Evolutionary conservation across 2,113 vertebrate genomes (phyloP).

Genomic region (Engystomops pustulosus): DNA sequence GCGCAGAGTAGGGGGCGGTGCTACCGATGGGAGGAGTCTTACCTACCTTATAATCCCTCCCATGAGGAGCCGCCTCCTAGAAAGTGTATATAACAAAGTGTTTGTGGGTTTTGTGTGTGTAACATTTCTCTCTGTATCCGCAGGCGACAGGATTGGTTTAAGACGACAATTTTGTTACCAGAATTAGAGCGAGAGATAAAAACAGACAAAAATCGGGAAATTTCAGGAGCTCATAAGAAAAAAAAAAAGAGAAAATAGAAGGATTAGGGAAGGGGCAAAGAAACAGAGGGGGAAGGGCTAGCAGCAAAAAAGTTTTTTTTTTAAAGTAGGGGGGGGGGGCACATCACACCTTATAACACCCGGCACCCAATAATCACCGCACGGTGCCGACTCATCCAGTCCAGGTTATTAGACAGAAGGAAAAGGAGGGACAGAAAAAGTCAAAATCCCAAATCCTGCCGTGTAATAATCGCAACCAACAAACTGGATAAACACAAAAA

Average conservation of each 20-base stretch:
- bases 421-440: neutral
- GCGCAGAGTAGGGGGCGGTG: constrained; percentile 15
- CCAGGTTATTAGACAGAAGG: too few species aligned
- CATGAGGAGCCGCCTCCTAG: constrained; percentile 33
- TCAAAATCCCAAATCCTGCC: neutral
- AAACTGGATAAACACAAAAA: neutral
- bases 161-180: neutral
- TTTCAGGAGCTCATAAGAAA: neutral
- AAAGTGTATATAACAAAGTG: constrained; percentile 32
- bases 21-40: constrained; percentile 8
- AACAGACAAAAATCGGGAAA: neutral
- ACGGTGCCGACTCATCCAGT: constrained; percentile 6
- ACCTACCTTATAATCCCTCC: neutral
- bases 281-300: neutral
- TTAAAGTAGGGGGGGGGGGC: neutral
- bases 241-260: neutral
- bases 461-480: neutral
- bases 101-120: neutral
- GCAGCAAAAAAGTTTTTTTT: constrained; percentile 44
- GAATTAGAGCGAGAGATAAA: neutral
- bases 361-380: neutral
- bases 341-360: neutral
- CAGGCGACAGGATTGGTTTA: constrained; percentile 3
- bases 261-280: neutral
- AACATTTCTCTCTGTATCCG: neutral